Evolutionary conservation across 2,113 vertebrate genomes (phyloP).

Genomic region (Actenoides lindsayi): DNA sequence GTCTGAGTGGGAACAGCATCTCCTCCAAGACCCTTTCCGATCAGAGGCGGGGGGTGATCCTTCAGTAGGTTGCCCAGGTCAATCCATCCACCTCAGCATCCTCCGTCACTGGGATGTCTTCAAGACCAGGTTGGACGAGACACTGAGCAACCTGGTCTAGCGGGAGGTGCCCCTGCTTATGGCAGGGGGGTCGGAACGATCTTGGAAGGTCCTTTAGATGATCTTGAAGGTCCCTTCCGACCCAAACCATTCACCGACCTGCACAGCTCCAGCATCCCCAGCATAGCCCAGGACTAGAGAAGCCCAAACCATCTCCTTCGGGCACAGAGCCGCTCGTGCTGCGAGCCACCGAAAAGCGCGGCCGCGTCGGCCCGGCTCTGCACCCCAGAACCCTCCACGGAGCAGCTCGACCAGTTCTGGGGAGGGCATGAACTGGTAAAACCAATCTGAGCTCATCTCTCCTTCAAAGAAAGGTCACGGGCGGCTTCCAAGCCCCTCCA

Average conservation of each 20-base stretch:
- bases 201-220: too few species aligned
- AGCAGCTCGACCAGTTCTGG: background rate
- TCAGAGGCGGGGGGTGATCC: background rate
- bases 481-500: background rate
- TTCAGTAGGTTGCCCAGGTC: background rate
- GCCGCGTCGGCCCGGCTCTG: background rate
- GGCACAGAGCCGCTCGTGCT: background rate
- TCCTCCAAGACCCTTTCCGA: background rate
- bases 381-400: background rate
- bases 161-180: too few species aligned
- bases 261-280: background rate
- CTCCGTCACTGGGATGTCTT: too few species aligned
- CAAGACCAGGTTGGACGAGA: too few species aligned
- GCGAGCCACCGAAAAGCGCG: background rate
- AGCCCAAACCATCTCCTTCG: background rate
- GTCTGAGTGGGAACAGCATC: background rate
- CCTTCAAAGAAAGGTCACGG: background rate
- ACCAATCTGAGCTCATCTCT: background rate
- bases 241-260: background rate
- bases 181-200: too few species aligned
- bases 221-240: too few species aligned
- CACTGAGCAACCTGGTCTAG: too few species aligned
- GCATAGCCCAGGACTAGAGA: background rate
- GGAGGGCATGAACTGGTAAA: accelerated
- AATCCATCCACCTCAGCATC: too few species aligned